Evolutionary conservation across 2,797 vertebrate species (phyloP).

Genomic region (Hephaestus fuliginosus): DNA sequence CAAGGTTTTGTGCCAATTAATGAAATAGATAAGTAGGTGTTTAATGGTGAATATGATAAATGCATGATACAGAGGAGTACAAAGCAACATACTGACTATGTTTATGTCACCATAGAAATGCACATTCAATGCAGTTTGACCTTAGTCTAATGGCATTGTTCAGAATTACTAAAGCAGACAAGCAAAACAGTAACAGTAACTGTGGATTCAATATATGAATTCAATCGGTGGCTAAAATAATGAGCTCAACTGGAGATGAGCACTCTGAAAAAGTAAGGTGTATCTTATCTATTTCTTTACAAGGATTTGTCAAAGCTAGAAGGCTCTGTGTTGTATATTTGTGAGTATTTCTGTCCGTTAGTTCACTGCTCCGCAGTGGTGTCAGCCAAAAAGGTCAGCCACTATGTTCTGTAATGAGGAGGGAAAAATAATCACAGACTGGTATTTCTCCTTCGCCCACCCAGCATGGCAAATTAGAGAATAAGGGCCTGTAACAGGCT

Average conservation of each 20-base stretch:
- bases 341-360: slow-evolving; percentile 39
- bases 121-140: neutral
- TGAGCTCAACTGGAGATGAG: neutral
- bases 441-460: slow-evolving; percentile 59
- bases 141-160: neutral
- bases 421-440: slow-evolving; percentile 64
- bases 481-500: slow-evolving; percentile 34
- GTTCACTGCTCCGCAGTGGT: slow-evolving; percentile 41
- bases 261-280: neutral
- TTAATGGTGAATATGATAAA: neutral
- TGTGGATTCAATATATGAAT: neutral
- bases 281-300: neutral
- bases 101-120: neutral
- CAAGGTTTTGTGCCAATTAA: no score
- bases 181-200: neutral
- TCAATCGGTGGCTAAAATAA: slow-evolving; percentile 15
- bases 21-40: no score
- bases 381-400: slow-evolving; percentile 63
- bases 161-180: neutral
- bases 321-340: neutral
- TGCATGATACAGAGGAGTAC: neutral
- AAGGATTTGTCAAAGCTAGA: slow-evolving; percentile 11
- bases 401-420: slow-evolving; percentile 71
- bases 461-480: slow-evolving; percentile 50
- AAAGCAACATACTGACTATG: neutral